Evolutionary conservation across 2,888 invertebrate species (phyloP).

Genomic region (Tubiluchus corallicola): DNA sequence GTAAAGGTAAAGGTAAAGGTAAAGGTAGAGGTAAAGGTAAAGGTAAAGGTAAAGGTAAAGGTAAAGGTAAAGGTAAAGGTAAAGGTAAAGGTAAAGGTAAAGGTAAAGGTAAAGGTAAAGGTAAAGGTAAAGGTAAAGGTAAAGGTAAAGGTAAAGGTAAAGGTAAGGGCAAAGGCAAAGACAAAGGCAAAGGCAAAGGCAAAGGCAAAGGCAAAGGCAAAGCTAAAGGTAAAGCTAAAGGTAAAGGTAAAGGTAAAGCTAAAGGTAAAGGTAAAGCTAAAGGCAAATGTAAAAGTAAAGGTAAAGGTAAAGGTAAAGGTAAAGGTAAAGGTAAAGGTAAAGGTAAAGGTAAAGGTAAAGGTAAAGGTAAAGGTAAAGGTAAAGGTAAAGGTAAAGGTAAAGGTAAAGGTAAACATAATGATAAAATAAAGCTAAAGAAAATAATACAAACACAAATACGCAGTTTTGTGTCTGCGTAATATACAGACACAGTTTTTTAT

Average conservation of each 20-base stretch:
- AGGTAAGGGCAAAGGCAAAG: not conserved
- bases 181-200: not conserved
- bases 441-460: slow-evolving; percentile 1
- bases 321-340: slow-evolving; percentile 7
- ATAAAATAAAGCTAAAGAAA: slow-evolving; percentile 2
- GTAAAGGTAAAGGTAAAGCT: slow-evolving; percentile 1
- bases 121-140: slow-evolving; percentile 5
- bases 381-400: slow-evolving; percentile 2
- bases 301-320: slow-evolving; percentile 8
- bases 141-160: slow-evolving; percentile 5
- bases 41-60: slow-evolving; percentile 2
- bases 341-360: not conserved
- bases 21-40: not conserved
- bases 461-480: too few relatives aligned
- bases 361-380: not conserved
- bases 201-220: not conserved
- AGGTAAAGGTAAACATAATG: not conserved
- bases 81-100: slow-evolving; percentile 4
- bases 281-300: not conserved
- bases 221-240: not conserved
- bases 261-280: not conserved
- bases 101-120: slow-evolving; percentile 4
- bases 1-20: slow-evolving; percentile 2
- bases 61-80: slow-evolving; percentile 5
- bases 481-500: too few relatives aligned